Evolutionary conservation across 1,140 invertebrate genomes (phyloP).

Genomic region (Ostrea denselamellosa): DNA sequence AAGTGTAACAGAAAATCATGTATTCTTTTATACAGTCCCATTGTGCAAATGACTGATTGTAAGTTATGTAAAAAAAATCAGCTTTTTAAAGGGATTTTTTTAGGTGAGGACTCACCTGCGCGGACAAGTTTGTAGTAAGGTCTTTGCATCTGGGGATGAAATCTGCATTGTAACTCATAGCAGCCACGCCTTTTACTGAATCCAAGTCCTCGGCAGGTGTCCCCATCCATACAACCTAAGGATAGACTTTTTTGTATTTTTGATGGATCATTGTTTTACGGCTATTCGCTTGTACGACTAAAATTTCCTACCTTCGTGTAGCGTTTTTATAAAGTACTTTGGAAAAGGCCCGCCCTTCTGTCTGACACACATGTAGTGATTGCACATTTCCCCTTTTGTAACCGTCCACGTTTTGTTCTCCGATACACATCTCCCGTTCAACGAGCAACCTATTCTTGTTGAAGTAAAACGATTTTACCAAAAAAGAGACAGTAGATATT

Average conservation of each 20-base stretch:
- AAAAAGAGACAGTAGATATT: background rate
- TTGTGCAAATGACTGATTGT: too few species aligned
- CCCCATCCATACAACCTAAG: slow-evolving; percentile 12
- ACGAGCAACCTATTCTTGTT: slow-evolving; percentile 4
- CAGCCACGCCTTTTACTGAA: slow-evolving; percentile 14
- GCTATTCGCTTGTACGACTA: background rate
- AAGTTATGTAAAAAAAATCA: too few species aligned
- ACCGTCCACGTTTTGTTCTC: slow-evolving; percentile 18
- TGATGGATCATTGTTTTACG: too few species aligned
- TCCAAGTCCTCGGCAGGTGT: background rate
- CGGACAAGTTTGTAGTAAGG: slow-evolving; percentile 19
- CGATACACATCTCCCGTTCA: background rate
- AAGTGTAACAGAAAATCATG: too few species aligned
- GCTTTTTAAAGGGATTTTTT: background rate
- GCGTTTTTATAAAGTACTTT: background rate
- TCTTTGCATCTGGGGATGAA: background rate
- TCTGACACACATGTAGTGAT: background rate
- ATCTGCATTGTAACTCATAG: slow-evolving; percentile 6
- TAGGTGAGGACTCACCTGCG: background rate
- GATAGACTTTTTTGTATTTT: too few species aligned
- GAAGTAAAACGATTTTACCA: background rate
- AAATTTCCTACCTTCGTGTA: background rate
- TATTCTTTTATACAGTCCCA: too few species aligned
- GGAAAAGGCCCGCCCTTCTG: background rate
- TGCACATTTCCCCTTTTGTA: background rate